A percentile compares a stretch with the other conserved stretches of the same genome.
Conservation (phyloP, 2,888 invertebrate species). For the Ametastegia equiseti region DNA sequence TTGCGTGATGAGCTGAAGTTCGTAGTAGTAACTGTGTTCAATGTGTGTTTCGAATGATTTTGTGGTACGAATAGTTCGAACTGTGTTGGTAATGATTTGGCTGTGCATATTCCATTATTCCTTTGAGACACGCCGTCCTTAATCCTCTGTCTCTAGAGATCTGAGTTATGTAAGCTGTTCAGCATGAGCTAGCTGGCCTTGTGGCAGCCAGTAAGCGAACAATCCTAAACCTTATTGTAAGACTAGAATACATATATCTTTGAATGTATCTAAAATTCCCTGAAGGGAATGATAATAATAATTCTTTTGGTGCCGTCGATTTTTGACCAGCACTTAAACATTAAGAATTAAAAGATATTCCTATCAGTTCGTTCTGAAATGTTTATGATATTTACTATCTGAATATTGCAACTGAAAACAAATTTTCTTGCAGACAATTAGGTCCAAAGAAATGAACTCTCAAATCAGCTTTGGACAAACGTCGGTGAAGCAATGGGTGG, state of each 20-base stretch:
- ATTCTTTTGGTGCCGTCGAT: not conserved
- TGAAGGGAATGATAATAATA: not conserved
- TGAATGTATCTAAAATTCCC: not conserved
- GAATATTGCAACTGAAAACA: not conserved
- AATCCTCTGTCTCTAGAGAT: not conserved
- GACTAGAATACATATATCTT: not conserved
- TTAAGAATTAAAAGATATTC: not conserved
- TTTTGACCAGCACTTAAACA: not conserved
- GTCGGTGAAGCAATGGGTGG: slow-evolving; percentile 14
- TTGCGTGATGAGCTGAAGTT: too few relatives aligned
- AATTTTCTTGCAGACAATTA: not conserved
- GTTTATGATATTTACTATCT: not conserved
- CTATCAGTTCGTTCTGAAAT: not conserved
- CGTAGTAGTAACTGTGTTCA: too few relatives aligned
- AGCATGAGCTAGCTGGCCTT: not conserved
- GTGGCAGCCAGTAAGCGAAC: too few relatives aligned
- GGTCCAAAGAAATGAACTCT: not conserved
- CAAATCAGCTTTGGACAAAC: not conserved
- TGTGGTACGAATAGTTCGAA: too few relatives aligned
- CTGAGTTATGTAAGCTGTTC: not conserved
- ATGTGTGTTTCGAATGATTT: too few relatives aligned
- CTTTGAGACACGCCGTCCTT: not conserved
- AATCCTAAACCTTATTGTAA: not conserved
- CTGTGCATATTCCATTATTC: not conserved
- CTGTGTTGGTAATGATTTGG: too few relatives aligned